A percentile compares a stretch with the other conserved stretches of the same genome.
Evolutionary conservation across 2,888 invertebrate species (phyloP).

Genomic region (Baronia brevicornis): DNA sequence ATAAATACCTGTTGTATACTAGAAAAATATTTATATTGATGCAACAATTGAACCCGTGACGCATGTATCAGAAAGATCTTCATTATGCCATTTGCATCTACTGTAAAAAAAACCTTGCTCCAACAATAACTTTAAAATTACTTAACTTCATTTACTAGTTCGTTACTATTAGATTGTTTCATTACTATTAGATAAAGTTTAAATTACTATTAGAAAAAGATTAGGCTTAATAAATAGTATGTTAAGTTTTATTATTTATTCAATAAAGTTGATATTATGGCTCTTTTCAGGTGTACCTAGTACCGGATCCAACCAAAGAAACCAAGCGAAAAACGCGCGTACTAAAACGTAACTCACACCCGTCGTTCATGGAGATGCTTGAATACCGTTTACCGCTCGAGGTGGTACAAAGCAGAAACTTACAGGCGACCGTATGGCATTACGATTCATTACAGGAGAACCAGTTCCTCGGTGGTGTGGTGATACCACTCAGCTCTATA

Average conservation of each 20-base stretch:
- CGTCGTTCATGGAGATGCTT: slow-evolving; percentile 98
- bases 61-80: too few species aligned
- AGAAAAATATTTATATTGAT: too few species aligned
- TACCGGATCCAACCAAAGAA: slow-evolving; percentile 92
- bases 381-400: slow-evolving; percentile 91
- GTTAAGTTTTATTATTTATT: slow-evolving; percentile 1
- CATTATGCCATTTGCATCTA: too few species aligned
- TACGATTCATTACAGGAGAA: slow-evolving; percentile 96
- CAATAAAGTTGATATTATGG: too few species aligned
- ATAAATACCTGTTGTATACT: too few species aligned
- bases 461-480: slow-evolving; percentile 94
- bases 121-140: too few species aligned
- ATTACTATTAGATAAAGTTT: too few species aligned
- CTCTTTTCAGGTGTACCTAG: slow-evolving; percentile 84
- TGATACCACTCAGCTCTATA: slow-evolving; percentile 83
- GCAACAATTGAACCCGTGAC: too few species aligned
- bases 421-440: slow-evolving; percentile 97
- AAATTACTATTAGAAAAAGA: too few species aligned
- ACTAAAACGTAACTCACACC: slow-evolving; percentile 92
- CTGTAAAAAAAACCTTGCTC: too few species aligned
- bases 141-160: too few species aligned
- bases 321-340: slow-evolving; percentile 98
- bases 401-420: slow-evolving; percentile 80
- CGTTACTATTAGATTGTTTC: too few species aligned
- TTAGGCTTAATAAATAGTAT: not conserved